Base-by-base conservation (phyloP, 2,888 invertebrate species). In the Eucera pruinosa region DNA sequence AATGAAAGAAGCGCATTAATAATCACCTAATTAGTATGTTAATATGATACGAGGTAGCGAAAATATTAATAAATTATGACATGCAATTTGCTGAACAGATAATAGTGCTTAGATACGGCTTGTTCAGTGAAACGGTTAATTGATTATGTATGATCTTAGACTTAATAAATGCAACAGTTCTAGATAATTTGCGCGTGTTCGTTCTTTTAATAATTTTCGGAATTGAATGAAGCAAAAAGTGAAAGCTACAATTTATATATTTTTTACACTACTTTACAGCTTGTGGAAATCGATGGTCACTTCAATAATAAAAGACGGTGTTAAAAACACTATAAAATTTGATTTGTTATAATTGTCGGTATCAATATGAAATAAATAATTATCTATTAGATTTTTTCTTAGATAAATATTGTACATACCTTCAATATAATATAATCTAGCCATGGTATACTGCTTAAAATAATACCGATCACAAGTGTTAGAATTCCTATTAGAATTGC, bases 391-490 rank as follows among this genome's bases (percentile, higher is more conserved):
- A n/a, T n/a, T n/a, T n/a, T n/a, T n/a, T n/a, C n/a, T n/a, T n/a
- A 18, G 39, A 7, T 5, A 20, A 20, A 23, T 20, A 50, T 58
- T 30, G 3, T 47, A 91, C 93, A 93, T 92, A 97, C 97, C 94
- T 96, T 96, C 93, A 97, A 94, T 92, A 97, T 96, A 88, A 97
- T 94, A 93, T 97, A 97, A 92, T 97, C 97, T 89, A 97, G 92
- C 97, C 97, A 97, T 61, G 97, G 97, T 91, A 97, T 96, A 85
- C 97, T 96, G 30, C 97, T 96, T 80, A 97, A 94, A 84, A 97
- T 95, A 80, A 97, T 96, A 71, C 97, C 97, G 2, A 95, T 93
- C 78, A 96, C 95, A 88, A 97, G 94, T 20, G 97, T 96, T 90
- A 96, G 95, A 88, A 97, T 94, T 88, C 97, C 97, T 92, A 97